Base-by-base conservation (phyloP, 1,140 invertebrate genomes). In the Papilio helenus region DNA sequence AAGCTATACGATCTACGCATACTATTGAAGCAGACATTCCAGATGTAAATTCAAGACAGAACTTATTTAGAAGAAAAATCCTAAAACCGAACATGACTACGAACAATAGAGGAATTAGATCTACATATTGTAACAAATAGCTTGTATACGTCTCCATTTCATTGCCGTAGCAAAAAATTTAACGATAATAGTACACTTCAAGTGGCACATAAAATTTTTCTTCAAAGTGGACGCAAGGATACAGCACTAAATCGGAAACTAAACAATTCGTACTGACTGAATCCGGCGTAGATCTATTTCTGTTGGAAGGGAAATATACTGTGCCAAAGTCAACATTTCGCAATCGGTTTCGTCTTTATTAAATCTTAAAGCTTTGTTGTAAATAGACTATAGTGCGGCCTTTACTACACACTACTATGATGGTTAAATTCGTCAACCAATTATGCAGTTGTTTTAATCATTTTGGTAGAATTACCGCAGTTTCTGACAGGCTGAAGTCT, bases 251-350 rank as follows among this genome's bases (percentile, higher is more conserved):
- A 73, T 79, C 29, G 76, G 51, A 78, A 82, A 77, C 73, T 58
- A 82, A 85, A 84, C 81, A 84, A 82, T 78, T 55, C 73, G 74
- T 46, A 79, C 39, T 72, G 51, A 49, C 49, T 42, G 51, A 42
- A 42, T 77, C 58, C 55, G 61, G 26, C 55, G 79, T 80, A 44
- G 80, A 44, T 81, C 83, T 87, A 88, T 88, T 90, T 88, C 83
- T 79, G 84, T 76, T 73, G 79, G 80, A 74, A 55, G 81, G 83
- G 81, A 86, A 86, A 81, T 26, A 71, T 81, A 72, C 83, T 83
- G 86, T 90, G 87, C 83, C 84, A 87, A 81, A 72, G 77, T 79
- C 82, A 84, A 86, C 82, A 87, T 84, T 82, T 65, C 55, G 55
- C 20, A 39, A 65, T 34, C 12, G 61, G 14, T 29, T 4, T 68